Percentiles rank a stretch among this genome's conserved stretches.
phyloP scores from a whole-genome alignment of 2,113 vertebrate genomes.

The Pteruthius melanotis region DNA sequence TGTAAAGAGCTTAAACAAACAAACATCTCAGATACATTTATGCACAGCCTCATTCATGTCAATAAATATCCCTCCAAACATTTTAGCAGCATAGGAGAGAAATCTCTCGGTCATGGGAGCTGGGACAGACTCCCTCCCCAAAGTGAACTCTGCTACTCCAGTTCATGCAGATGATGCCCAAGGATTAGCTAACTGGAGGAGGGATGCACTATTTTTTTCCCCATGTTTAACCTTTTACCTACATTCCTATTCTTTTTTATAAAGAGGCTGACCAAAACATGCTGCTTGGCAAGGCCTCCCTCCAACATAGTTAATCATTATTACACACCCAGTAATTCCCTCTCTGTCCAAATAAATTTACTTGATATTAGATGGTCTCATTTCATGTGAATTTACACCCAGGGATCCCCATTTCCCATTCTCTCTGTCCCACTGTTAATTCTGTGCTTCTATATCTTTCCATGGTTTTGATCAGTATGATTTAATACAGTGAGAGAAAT shows the following conservation, averaged over 20 bases:
- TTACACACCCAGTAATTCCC: conserved; percentile 63
- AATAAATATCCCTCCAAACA: background rate
- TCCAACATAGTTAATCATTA: conserved; percentile 63
- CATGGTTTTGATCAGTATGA: conserved; percentile 7
- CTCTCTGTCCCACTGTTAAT: background rate
- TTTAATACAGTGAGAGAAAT: conserved; percentile 40
- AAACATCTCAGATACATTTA: background rate
- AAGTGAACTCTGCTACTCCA: background rate
- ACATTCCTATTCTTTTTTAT: conserved; percentile 37
- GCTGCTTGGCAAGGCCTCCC: conserved; percentile 42
- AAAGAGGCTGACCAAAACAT: conserved; percentile 49
- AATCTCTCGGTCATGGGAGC: background rate
- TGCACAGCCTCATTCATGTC: background rate
- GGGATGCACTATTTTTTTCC: background rate
- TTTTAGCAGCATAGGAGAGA: background rate
- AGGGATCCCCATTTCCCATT: conserved; percentile 14
- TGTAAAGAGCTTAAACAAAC: background rate
- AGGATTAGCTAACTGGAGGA: conserved; percentile 36
- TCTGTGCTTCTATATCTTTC: conserved; percentile 2
- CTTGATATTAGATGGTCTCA: background rate
- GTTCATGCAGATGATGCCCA: conserved; percentile 21
- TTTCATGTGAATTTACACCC: background rate
- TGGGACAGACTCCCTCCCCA: background rate
- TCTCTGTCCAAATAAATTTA: conserved; percentile 41
- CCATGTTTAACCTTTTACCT: conserved; percentile 57